These are phyloP conservation scores for Morpho helenor DNA, from an alignment of 2,888 invertebrate genomes.

Conservation along the genomic window DNA sequence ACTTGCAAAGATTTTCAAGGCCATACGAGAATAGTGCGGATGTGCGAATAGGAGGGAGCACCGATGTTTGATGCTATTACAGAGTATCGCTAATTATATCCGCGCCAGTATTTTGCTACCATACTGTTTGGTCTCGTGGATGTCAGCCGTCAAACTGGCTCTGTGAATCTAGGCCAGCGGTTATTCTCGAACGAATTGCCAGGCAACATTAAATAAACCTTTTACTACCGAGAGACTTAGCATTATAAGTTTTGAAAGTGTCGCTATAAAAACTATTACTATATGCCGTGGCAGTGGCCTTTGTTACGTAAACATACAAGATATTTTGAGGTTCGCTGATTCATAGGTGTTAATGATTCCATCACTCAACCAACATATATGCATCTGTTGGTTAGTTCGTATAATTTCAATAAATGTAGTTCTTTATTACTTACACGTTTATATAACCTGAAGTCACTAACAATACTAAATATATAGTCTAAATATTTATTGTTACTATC, in stretches of 20 bases:
- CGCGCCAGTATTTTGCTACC: conserved; percentile 41
- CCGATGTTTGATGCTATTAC: conserved; percentile 53
- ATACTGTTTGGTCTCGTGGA: conserved; percentile 35
- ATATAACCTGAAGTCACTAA: no score
- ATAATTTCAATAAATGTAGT: neutral
- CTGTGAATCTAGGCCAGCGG: conserved; percentile 5
- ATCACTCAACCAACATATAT: conserved; percentile 7
- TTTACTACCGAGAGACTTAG: no score
- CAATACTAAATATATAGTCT: no score
- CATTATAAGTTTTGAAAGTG: neutral
- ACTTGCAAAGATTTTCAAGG: conserved; percentile 55
- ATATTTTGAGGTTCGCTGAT: conserved; percentile 12
- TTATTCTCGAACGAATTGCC: conserved; percentile 4
- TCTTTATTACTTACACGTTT: no score
- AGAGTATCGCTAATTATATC: conserved; percentile 52
- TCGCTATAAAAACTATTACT: conserved; percentile 7
- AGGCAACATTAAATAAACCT: conserved; percentile 1
- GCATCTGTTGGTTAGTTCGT: conserved; percentile 5
- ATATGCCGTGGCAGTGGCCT: conserved; percentile 12
- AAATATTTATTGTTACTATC: no score
- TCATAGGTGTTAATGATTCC: conserved; percentile 12
- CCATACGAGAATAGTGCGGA: conserved; percentile 54
- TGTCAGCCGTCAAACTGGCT: conserved; percentile 42
- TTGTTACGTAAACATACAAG: conserved; percentile 12
- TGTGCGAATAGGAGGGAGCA: conserved; percentile 49